Evolutionary conservation across 2,797 vertebrate genomes (phyloP), one percentile per base, ranked within the genome.

Genomic region (Channallabes apus): DNA sequence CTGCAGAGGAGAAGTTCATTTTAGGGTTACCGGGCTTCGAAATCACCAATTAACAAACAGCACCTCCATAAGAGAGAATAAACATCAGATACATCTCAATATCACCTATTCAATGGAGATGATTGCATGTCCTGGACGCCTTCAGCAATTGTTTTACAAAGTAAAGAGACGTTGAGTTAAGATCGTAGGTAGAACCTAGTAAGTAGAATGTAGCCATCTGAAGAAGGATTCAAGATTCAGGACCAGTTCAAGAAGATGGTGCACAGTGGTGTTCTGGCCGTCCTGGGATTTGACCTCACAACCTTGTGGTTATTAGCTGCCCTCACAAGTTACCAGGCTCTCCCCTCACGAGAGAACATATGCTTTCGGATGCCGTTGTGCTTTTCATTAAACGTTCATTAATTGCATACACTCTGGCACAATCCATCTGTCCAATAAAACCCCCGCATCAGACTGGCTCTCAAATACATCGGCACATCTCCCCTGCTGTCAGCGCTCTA

Each of bases 401-500:
- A 67, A 27, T 54, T 24, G 79, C 38, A 65, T 14, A 22, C 62
- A 20, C 62, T 22, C 38, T 46, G 3, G 11, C 61, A 51, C 79
- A 80, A 65, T 51, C 79, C 67, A 64, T 51, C 62, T 67, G 62
- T 81, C 62, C 67, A 32, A 54, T 81, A 67, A 81, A 67, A 67
- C n/a, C 22, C 18, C 14, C 62, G 51, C 62, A 14, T 81, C 62
- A 67, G 79, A 54, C 62, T 54, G 41, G 41, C 46, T 68, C 22
- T 17, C 61, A 3, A 78, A 84, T 59, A 58, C 64, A 68, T 72
- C 78, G 80, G 2, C 56, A 35, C 61, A 27, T 54, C 12, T 85
- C 51, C 27, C 38, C 20, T 51, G 58, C 78, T 80, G 35, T 85
- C 72, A 84, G 62, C 27, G 18, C 62, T 81, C 79, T 81, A 67